A percentile compares a stretch with the other conserved stretches of the same genome.
Evolutionary conservation across 2,113 vertebrate genomes (phyloP).

Genomic region (Neodontobutis hainanensis): DNA sequence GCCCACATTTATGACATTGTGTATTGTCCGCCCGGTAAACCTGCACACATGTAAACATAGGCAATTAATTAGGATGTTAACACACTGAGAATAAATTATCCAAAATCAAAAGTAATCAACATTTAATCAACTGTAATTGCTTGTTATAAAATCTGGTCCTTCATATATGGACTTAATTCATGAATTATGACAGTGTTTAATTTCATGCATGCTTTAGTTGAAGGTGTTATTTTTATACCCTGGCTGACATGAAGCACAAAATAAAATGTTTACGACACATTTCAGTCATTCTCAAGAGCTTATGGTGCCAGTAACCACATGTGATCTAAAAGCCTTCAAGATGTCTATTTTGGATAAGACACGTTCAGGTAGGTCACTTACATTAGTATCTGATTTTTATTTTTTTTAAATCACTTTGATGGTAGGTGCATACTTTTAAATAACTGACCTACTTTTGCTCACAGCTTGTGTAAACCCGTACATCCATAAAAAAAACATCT

Average conservation of each 20-base stretch:
- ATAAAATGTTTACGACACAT: constrained; percentile 17
- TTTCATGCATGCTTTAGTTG: background rate
- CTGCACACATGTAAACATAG: constrained; percentile 66
- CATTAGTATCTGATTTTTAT: constrained; percentile 13
- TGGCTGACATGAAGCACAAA: background rate
- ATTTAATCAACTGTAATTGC: constrained; percentile 39
- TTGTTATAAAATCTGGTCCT: constrained; percentile 17
- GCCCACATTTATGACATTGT: constrained; percentile 92
- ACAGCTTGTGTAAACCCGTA: constrained; percentile 12
- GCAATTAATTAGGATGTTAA: constrained; percentile 13
- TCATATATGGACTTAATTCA: constrained; percentile 9
- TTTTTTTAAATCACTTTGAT: constrained; percentile 20
- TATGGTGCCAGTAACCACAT: background rate
- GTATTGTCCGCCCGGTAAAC: constrained; percentile 86
- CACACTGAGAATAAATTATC: constrained; percentile 15
- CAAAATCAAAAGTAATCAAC: constrained; percentile 22
- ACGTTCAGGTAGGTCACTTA: constrained; percentile 4
- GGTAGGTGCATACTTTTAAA: constrained; percentile 20
- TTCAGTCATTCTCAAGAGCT: constrained; percentile 7
- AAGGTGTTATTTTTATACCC: constrained; percentile 4
- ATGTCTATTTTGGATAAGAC: constrained; percentile 3
- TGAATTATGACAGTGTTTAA: constrained; percentile 6
- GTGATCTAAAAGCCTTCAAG: background rate
- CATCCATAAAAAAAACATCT: constrained; percentile 10
- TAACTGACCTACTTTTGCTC: constrained; percentile 41